Evolutionary conservation across 2,888 invertebrate species (phyloP).

Genomic region (Cartodere bifasciata): DNA sequence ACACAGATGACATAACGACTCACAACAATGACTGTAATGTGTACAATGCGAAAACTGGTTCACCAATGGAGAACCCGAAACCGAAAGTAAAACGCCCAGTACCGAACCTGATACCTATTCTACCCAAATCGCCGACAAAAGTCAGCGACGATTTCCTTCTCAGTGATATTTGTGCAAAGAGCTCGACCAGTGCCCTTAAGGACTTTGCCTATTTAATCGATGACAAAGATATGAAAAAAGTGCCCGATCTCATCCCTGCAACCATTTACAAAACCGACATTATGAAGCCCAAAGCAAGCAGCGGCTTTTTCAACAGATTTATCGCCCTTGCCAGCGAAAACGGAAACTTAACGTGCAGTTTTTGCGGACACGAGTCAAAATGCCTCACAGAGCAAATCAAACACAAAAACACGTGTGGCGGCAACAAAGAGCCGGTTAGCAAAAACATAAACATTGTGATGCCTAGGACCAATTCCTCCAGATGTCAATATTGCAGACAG

Average conservation of each 20-base stretch:
- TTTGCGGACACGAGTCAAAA: constrained; percentile 66
- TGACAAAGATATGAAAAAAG: constrained; percentile 30
- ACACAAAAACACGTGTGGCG: constrained; percentile 58
- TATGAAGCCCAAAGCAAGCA: constrained; percentile 60
- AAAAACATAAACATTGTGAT: too few relatives aligned
- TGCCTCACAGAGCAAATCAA: constrained; percentile 70
- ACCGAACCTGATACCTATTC: constrained; percentile 63
- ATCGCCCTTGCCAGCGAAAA: constrained; percentile 51
- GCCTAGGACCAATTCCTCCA: constrained; percentile 50
- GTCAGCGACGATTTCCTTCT: too few relatives aligned
- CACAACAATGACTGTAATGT: constrained; percentile 38
- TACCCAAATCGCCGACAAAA: constrained; percentile 29
- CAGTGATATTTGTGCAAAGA: constrained; percentile 36
- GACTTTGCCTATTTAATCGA: constrained; percentile 42
- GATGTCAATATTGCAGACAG: constrained; percentile 77
- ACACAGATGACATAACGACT: constrained; percentile 35
- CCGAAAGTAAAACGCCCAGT: constrained; percentile 49
- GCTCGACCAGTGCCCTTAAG: constrained; percentile 38
- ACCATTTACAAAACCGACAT: constrained; percentile 40
- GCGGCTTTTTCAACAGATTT: too few relatives aligned
- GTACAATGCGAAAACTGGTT: constrained; percentile 44
- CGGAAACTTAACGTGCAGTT: constrained; percentile 53
- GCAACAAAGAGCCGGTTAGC: too few relatives aligned
- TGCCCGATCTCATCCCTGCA: constrained; percentile 29
- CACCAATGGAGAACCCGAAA: constrained; percentile 44